These are phyloP conservation scores for Pituophis catenifer DNA, from an alignment of 2,113 vertebrate genomes.

Conservation along the genomic window DNA sequence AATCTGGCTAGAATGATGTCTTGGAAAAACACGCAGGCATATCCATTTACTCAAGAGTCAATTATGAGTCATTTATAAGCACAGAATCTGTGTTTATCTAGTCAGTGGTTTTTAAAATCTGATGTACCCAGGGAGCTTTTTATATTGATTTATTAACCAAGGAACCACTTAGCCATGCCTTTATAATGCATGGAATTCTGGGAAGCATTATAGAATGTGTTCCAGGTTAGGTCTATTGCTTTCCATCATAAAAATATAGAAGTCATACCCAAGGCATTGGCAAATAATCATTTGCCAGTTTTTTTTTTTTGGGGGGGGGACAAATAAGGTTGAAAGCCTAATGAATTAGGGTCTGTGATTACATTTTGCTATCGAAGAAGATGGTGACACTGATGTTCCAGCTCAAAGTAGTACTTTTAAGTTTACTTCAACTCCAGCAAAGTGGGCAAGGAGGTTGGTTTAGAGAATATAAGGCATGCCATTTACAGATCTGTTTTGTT, in stretches of 20 bases:
- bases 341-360: not conserved
- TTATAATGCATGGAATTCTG: not conserved
- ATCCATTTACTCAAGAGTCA: conserved; percentile 39
- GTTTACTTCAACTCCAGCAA: not conserved
- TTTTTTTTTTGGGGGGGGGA: not conserved
- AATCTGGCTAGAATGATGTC: conserved; percentile 6
- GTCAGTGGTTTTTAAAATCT: not conserved
- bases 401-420: not conserved
- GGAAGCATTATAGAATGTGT: not conserved
- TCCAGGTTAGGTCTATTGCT: not conserved
- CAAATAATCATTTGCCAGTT: not conserved
- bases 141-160: not conserved
- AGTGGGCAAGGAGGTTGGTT: not conserved
- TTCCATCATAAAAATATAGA: not conserved
- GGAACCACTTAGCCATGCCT: not conserved
- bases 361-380: not conserved
- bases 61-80: conserved; percentile 26
- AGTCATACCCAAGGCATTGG: not conserved
- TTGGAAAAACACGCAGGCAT: conserved; percentile 26
- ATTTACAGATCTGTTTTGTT: not conserved
- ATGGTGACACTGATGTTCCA: not conserved
- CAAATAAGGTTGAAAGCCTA: not conserved
- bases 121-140: not conserved
- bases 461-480: not conserved
- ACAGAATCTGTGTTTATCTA: not conserved